A percentile compares a stretch with the other conserved stretches of the same genome.
Conservation (phyloP, 2,113 vertebrate species). For the Oncorhynchus mykiss region DNA sequence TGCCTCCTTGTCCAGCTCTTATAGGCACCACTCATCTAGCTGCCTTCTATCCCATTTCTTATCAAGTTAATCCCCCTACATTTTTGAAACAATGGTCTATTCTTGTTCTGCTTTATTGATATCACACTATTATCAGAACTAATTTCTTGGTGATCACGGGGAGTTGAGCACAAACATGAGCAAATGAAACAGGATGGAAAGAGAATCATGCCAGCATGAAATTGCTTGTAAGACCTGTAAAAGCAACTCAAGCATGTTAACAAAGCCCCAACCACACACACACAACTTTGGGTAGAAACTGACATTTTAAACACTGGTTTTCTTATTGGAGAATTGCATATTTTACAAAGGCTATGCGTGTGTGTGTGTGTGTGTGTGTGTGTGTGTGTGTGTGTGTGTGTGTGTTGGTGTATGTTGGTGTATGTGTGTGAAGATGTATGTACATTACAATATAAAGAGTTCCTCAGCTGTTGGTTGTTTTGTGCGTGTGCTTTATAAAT, state of each 20-base stretch:
- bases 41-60: too few relatives aligned
- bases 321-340: slow-evolving; percentile 16
- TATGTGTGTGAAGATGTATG: not conserved
- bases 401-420: not conserved
- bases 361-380: not conserved
- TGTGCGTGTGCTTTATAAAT: not conserved
- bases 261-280: not conserved
- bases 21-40: too few relatives aligned
- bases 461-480: too few relatives aligned
- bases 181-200: slow-evolving; percentile 12
- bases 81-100: not conserved
- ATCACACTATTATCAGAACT: slow-evolving; percentile 2
- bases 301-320: slow-evolving; percentile 33
- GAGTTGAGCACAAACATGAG: slow-evolving; percentile 12
- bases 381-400: not conserved
- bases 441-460: not conserved
- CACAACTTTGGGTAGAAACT: slow-evolving; percentile 2
- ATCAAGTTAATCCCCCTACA: not conserved
- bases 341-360: slow-evolving; percentile 8
- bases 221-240: slow-evolving; percentile 28
- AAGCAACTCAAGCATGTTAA: slow-evolving; percentile 20
- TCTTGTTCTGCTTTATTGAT: not conserved
- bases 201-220: slow-evolving; percentile 23
- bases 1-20: too few relatives aligned
- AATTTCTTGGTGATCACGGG: slow-evolving; percentile 16